Percentiles rank a stretch among this genome's conserved stretches.
Conservation (phyloP, 1,140 invertebrate species). For the Drosophila murphyi region DNA sequence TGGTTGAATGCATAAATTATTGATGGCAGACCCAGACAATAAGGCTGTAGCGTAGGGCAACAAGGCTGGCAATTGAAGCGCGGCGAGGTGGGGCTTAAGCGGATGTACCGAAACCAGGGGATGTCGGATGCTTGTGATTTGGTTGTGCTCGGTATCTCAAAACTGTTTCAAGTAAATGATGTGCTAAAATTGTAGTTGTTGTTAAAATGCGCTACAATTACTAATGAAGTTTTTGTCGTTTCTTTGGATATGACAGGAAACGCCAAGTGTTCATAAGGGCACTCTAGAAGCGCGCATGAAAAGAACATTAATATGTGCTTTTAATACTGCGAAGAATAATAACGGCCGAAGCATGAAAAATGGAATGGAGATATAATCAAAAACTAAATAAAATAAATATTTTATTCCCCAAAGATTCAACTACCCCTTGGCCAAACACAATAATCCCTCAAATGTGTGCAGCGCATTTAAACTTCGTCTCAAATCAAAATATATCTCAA, state of each 20-base stretch:
- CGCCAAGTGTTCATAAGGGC: slow-evolving; percentile 9
- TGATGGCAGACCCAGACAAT: slow-evolving; percentile 73
- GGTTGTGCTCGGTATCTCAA: slow-evolving; percentile 29
- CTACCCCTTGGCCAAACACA: too few relatives aligned
- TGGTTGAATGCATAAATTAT: slow-evolving; percentile 82
- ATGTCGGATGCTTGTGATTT: slow-evolving; percentile 31
- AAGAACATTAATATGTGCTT: too few relatives aligned
- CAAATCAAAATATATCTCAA: background rate
- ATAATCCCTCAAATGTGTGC: background rate
- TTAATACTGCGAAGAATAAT: too few relatives aligned
- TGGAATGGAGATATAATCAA: background rate
- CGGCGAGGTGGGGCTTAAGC: background rate
- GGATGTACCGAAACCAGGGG: slow-evolving; percentile 7
- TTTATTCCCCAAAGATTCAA: background rate
- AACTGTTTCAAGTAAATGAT: slow-evolving; percentile 50
- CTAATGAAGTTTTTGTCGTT: background rate
- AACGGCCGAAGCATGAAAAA: too few relatives aligned
- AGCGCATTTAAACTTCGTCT: slow-evolving; percentile 1
- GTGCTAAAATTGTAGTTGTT: slow-evolving; percentile 63
- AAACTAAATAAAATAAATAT: background rate
- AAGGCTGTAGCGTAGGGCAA: slow-evolving; percentile 16
- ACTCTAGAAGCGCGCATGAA: too few relatives aligned
- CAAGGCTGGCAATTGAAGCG: slow-evolving; percentile 19
- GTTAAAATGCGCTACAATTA: slow-evolving; percentile 29
- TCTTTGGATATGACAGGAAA: slow-evolving; percentile 13